Conservation (phyloP, 2,797 vertebrate genomes). For the Austrolebias charrua region DNA sequence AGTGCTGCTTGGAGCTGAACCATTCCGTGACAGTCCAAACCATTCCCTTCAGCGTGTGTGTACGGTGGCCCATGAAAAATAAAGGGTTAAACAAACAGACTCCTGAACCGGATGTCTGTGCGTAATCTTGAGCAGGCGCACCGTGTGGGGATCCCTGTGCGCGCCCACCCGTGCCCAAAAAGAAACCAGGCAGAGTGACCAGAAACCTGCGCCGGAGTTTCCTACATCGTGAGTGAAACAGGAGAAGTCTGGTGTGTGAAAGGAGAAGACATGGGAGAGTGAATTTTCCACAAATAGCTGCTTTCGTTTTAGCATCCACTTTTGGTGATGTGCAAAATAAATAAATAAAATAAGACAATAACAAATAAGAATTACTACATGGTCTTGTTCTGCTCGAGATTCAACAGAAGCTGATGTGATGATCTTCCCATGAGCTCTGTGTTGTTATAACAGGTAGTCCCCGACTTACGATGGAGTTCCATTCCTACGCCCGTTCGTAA, state of each 20-base stretch:
- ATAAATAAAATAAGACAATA: too few relatives aligned
- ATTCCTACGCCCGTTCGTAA: too few relatives aligned
- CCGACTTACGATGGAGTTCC: too few relatives aligned
- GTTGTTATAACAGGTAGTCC: too few relatives aligned
- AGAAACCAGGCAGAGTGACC: neutral
- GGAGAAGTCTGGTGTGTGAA: neutral
- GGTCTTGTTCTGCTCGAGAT: too few relatives aligned
- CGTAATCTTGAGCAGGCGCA: neutral
- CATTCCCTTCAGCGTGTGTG: neutral
- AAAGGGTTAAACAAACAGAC: too few relatives aligned
- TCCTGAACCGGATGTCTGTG: neutral
- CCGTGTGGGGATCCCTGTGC: neutral
- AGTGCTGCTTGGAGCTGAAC: neutral
- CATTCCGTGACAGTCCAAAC: slow-evolving; percentile 37
- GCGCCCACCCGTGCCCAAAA: neutral
- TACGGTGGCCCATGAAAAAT: neutral
- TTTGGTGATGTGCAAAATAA: too few relatives aligned
- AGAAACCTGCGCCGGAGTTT: neutral
- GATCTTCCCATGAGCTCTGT: too few relatives aligned
- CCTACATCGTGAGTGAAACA: neutral
- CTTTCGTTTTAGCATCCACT: too few relatives aligned
- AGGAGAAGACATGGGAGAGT: neutral
- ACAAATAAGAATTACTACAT: too few relatives aligned
- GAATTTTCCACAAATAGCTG: neutral
- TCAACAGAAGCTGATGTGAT: too few relatives aligned